A percentile compares a stretch with the other conserved stretches of the same genome.
Conservation (phyloP, 2,888 invertebrate species). For the Agonum fuliginosum region DNA sequence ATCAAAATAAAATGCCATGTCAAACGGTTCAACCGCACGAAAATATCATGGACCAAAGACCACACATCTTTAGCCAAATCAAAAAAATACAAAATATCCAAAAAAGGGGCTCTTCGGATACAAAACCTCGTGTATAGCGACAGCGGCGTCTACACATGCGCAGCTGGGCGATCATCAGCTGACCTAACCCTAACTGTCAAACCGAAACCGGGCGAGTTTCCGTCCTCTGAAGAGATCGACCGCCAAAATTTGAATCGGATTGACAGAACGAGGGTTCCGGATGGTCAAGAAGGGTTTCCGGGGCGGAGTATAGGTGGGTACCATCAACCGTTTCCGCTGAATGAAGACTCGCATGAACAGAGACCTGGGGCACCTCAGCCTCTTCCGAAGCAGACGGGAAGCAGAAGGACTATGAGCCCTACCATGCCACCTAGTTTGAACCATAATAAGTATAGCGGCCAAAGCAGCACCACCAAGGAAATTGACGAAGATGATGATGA, state of each 20-base stretch:
- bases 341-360: constrained; percentile 81
- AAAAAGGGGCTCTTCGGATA: constrained; percentile 92
- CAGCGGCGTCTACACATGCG: constrained; percentile 90
- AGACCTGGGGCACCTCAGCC: constrained; percentile 72
- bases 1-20: constrained; percentile 96
- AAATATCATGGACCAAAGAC: constrained; percentile 93
- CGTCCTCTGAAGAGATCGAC: constrained; percentile 86
- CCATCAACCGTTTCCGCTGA: constrained; percentile 73
- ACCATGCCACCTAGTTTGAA: constrained; percentile 67
- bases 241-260: constrained; percentile 71
- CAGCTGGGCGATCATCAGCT: constrained; percentile 87
- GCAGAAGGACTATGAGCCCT: constrained; percentile 67
- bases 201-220: constrained; percentile 85
- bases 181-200: constrained; percentile 88
- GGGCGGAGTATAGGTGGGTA: constrained; percentile 72
- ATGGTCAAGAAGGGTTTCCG: constrained; percentile 38
- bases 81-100: constrained; percentile 90
- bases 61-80: constrained; percentile 85
- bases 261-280: constrained; percentile 32
- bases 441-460: constrained; percentile 62
- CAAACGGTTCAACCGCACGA: constrained; percentile 86
- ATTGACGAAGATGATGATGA: constrained; percentile 65
- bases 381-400: constrained; percentile 67
- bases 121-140: constrained; percentile 87
- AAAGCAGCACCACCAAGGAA: constrained; percentile 66